These are phyloP conservation scores for Pseudoatta argentina DNA, from an alignment of 1,140 invertebrate genomes.

Conservation along the genomic window DNA sequence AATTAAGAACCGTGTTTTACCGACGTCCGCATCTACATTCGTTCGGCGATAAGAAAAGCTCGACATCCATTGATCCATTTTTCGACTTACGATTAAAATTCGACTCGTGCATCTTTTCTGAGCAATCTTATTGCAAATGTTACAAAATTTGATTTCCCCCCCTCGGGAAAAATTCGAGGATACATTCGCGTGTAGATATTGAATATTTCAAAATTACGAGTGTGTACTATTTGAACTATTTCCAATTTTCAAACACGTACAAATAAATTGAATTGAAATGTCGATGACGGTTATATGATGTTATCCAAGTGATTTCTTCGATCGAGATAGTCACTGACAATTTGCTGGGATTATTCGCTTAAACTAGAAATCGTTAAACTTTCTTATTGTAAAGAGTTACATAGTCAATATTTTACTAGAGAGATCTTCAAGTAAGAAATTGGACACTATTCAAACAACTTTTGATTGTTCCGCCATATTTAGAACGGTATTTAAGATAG, in stretches of 20 bases:
- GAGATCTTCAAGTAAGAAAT: neutral
- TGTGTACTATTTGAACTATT: neutral
- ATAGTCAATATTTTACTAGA: neutral
- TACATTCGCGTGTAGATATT: neutral
- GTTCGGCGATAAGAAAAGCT: neutral
- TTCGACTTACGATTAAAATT: conserved; percentile 43
- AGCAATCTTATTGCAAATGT: conserved; percentile 17
- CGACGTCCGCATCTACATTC: neutral
- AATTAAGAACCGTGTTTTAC: conserved; percentile 43
- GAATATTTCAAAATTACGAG: neutral
- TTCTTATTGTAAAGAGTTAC: neutral
- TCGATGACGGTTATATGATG: neutral
- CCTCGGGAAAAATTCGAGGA: neutral
- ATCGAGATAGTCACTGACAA: neutral
- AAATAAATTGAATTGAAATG: neutral
- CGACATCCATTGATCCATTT: neutral
- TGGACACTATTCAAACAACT: too few relatives aligned
- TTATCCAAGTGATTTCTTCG: neutral
- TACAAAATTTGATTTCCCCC: neutral
- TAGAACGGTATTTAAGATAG: too few relatives aligned
- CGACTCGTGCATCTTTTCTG: neutral
- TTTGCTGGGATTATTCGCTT: neutral
- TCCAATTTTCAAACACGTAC: neutral
- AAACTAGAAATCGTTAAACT: neutral
- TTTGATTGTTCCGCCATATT: too few relatives aligned